phyloP scores from a whole-genome alignment of 2,113 vertebrate species.

The Ptilorrhoa leucosticta region DNA sequence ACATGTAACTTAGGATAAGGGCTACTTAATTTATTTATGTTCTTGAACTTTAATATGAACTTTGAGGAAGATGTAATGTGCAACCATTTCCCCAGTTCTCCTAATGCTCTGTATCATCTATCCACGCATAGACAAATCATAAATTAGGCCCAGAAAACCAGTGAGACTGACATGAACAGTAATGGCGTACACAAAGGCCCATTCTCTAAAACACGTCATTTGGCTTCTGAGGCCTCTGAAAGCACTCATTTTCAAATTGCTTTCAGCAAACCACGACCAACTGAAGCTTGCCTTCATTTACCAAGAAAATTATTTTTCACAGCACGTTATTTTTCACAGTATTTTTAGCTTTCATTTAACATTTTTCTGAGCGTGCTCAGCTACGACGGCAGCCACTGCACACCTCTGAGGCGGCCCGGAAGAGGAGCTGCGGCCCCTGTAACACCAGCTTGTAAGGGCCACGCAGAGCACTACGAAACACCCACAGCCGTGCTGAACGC shows the following conservation, averaged over 20 bases:
- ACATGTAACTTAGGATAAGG: neutral
- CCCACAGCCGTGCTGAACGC: fast-evolving
- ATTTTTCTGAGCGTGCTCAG: fast-evolving
- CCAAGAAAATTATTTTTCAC: neutral
- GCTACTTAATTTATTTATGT: neutral
- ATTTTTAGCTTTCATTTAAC: neutral
- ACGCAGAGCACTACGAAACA: fast-evolving
- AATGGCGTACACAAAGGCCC: fast-evolving
- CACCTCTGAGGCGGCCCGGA: fast-evolving
- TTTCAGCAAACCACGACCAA: fast-evolving
- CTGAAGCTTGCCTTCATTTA: neutral
- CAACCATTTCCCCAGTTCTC: neutral
- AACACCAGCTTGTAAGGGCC: fast-evolving
- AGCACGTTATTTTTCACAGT: neutral
- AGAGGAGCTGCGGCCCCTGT: fast-evolving
- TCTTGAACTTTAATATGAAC: neutral
- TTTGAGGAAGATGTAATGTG: neutral
- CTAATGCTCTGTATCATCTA: fast-evolving
- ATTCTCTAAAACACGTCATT: fast-evolving
- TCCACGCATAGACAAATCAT: fast-evolving
- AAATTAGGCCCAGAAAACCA: neutral
- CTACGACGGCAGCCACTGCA: fast-evolving
- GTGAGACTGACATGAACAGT: neutral
- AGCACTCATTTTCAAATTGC: neutral
- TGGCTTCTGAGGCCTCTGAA: neutral